Base-by-base conservation (phyloP, 2,888 invertebrate genomes). In the Pheosia tremula region DNA sequence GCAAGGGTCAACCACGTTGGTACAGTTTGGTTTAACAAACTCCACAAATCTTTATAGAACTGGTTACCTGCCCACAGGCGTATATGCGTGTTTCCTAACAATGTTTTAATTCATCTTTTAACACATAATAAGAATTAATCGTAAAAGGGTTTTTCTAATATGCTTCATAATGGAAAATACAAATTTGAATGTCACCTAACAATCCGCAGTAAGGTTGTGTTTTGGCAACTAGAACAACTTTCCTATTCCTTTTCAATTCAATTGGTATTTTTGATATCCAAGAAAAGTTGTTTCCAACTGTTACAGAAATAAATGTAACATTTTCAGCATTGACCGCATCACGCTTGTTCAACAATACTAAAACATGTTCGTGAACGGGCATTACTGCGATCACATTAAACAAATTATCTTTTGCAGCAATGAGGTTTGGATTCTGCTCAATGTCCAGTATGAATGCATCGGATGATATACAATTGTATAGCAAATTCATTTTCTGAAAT, bases 201-300 rank as follows among this genome's bases (percentile, higher is more conserved):
- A 84, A 74, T 10, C 87, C 88, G 64, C 83, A 84, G 61, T 81
- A 80, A 4, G 80, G 78, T 59, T 84, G 83, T 59, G 68, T 79
- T 56, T 87, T 84, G 4, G 85, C 85, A 41, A 88, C 77, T 53
- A 88, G 67, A 37, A 86, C 68, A 38, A 87, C 76, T 47, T 73
- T 76, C 63, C 78, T 77, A 39, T 79, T 75, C 61, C 68, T 84
- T 53, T 78, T 73, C 60, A 88, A 64, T 68, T 85, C 84, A 56
- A 63, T 70, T 70, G 79, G 71, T 9, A 86, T 69, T 59, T 74
- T 72, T 41, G 79, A 59, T 4, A 86, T 70, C 87, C 88, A 88
- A 54, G 78, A 76, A 55, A 86, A 86, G 63, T 78, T 81, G 67
- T 86, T 37, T 2, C 10, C 85, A 60, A 78, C 73, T 52, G 69